Evolutionary conservation across 2,888 invertebrate species (phyloP).

Genomic region (Resseliella maxima): DNA sequence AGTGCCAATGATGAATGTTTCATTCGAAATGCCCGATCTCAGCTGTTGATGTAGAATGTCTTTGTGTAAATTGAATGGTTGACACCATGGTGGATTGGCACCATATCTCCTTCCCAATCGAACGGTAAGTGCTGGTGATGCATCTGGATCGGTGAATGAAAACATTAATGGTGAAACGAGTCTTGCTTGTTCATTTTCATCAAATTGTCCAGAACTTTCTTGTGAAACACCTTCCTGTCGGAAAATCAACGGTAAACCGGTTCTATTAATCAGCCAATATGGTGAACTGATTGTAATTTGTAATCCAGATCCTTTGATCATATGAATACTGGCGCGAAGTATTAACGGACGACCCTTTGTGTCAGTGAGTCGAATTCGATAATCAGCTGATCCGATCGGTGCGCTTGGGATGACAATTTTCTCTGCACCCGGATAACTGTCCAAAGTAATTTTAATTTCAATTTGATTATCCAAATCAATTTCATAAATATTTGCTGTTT

Average conservation of each 20-base stretch:
- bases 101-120: constrained; percentile 79
- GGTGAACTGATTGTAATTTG: constrained; percentile 82
- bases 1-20: constrained; percentile 80
- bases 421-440: constrained; percentile 83
- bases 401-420: constrained; percentile 71
- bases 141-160: constrained; percentile 91
- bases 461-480: constrained; percentile 79
- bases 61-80: constrained; percentile 85
- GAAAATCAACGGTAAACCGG: constrained; percentile 95
- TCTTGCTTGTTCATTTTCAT: constrained; percentile 93
- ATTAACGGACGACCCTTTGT: constrained; percentile 77
- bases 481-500: constrained; percentile 70
- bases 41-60: constrained; percentile 78
- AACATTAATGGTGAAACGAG: constrained; percentile 93
- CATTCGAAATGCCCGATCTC: constrained; percentile 68
- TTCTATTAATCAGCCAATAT: constrained; percentile 96
- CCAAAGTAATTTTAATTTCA: constrained; percentile 81
- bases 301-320: constrained; percentile 73
- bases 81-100: constrained; percentile 79
- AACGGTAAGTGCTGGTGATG: constrained; percentile 79
- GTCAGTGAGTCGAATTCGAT: constrained; percentile 81
- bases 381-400: constrained; percentile 71
- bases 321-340: constrained; percentile 76
- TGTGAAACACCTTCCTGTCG: constrained; percentile 84
- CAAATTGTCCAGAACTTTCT: constrained; percentile 89